These are phyloP conservation scores for Willisornis vidua DNA, from an alignment of 2,113 vertebrate genomes.

Conservation along the genomic window DNA sequence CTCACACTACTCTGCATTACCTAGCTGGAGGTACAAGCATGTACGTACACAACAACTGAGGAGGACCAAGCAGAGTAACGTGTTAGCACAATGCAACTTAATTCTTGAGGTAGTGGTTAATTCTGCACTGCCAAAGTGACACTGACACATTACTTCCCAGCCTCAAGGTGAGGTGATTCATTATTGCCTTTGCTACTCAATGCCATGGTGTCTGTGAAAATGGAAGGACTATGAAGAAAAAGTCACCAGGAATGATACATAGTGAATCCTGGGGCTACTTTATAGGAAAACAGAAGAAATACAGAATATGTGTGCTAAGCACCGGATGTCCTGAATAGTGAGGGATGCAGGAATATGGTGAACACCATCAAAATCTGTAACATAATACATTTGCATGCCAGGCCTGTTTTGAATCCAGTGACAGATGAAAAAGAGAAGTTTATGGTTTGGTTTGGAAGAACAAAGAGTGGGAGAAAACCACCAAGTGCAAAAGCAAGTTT, in stretches of 20 bases:
- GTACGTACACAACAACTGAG: background rate
- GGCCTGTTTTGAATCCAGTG: background rate
- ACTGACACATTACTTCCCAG: fast-evolving
- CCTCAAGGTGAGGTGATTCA: background rate
- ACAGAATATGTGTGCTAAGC: background rate
- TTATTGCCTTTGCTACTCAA: background rate
- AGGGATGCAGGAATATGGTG: background rate
- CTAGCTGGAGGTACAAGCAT: background rate
- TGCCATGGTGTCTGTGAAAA: background rate
- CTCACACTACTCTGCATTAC: background rate
- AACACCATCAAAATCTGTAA: background rate
- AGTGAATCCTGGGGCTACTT: background rate
- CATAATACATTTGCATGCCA: background rate
- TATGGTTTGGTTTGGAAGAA: background rate
- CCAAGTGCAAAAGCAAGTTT: background rate
- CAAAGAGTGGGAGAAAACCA: background rate
- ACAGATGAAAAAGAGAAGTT: background rate
- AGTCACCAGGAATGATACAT: background rate
- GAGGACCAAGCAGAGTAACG: background rate
- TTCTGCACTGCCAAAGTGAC: background rate
- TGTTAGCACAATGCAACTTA: background rate
- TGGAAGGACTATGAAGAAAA: background rate
- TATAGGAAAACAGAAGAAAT: background rate
- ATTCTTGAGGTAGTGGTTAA: background rate
- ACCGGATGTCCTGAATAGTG: background rate